These are phyloP conservation scores for Rhopalosiphum padi DNA, from an alignment of 1,140 invertebrate species.

Conservation along the genomic window DNA sequence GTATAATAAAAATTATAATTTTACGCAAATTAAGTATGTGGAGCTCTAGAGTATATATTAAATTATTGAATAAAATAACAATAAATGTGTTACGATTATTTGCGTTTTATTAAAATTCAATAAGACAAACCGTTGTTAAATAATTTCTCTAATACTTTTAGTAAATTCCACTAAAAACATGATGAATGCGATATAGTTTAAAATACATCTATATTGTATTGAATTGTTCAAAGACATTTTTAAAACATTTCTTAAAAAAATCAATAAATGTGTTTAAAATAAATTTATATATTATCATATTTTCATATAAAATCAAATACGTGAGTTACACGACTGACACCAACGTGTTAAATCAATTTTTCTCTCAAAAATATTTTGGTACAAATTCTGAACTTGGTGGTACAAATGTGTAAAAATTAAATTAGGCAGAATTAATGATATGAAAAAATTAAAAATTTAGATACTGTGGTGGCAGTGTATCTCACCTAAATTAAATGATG, in stretches of 20 bases:
- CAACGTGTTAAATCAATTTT: too few relatives aligned
- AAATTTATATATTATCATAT: too few relatives aligned
- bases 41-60: not conserved
- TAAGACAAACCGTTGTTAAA: not conserved
- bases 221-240: not conserved
- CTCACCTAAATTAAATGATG: too few relatives aligned
- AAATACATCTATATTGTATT: not conserved
- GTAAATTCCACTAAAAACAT: not conserved
- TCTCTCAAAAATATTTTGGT: too few relatives aligned
- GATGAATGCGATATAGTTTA: not conserved
- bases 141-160: slow-evolving; percentile 16
- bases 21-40: not conserved
- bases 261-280: too few relatives aligned
- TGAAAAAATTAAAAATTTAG: too few relatives aligned
- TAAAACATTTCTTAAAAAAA: not conserved
- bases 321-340: too few relatives aligned
- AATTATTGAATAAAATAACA: not conserved
- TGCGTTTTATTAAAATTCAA: slow-evolving; percentile 1
- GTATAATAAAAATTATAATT: not conserved
- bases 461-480: too few relatives aligned
- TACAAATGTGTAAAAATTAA: too few relatives aligned
- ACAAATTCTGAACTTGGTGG: too few relatives aligned
- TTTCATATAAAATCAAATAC: too few relatives aligned
- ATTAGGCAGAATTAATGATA: too few relatives aligned
- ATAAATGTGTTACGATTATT: not conserved